These are phyloP conservation scores for Uropetala carovei DNA, from an alignment of 2,888 invertebrate genomes.

Conservation along the genomic window DNA sequence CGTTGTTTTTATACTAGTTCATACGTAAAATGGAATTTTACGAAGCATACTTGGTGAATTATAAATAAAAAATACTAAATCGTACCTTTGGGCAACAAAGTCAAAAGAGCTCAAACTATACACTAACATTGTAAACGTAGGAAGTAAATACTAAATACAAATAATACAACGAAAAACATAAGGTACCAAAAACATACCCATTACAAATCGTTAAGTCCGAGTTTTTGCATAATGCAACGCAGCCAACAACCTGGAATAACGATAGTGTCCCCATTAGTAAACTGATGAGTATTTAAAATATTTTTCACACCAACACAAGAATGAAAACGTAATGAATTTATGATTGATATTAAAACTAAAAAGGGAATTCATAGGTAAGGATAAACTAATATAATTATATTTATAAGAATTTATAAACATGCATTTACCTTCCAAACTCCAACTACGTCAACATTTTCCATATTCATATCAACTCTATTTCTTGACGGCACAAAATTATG, in stretches of 20 bases:
- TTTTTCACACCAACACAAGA: background rate
- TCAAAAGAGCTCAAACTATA: no score
- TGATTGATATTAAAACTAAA: background rate
- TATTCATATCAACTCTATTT: constrained; percentile 16
- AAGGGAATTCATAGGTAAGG: no score
- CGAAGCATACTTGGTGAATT: no score
- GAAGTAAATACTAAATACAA: no score
- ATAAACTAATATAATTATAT: background rate
- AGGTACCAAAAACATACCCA: background rate
- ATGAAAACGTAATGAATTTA: background rate
- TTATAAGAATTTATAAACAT: background rate
- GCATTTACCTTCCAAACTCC: constrained; percentile 52
- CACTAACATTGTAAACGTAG: no score
- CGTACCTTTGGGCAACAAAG: no score
- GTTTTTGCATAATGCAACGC: constrained; percentile 36
- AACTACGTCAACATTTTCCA: constrained; percentile 22
- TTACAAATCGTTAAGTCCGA: constrained; percentile 10
- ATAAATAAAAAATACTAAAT: no score
- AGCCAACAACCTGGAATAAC: constrained; percentile 15
- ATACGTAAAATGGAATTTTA: no score
- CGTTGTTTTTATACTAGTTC: no score
- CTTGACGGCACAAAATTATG: background rate
- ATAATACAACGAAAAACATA: no score
- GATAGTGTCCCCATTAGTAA: background rate
- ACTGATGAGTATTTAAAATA: background rate